Evolutionary conservation across 1,140 invertebrate genomes (phyloP).

Genomic region (Phenacoccus solenopsis): DNA sequence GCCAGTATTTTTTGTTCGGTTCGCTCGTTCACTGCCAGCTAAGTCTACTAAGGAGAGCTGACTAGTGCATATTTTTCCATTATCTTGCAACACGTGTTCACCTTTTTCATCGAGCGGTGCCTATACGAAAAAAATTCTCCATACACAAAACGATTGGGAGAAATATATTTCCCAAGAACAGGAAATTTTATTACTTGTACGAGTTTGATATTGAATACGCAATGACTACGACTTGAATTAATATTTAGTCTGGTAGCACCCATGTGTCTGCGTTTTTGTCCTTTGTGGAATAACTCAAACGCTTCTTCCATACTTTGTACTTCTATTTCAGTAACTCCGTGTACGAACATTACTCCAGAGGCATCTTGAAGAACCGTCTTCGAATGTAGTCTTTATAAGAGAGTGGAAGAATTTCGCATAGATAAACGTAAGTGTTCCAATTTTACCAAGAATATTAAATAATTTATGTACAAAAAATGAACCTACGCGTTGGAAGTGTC

Average conservation of each 20-base stretch:
- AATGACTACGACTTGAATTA: constrained; percentile 86
- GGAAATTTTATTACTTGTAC: constrained; percentile 56
- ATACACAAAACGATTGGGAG: background rate
- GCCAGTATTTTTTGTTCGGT: constrained; percentile 71
- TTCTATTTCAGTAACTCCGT: constrained; percentile 78
- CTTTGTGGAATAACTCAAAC: constrained; percentile 67
- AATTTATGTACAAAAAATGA: constrained; percentile 35
- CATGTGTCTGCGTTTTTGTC: constrained; percentile 70
- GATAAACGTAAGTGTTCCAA: too few relatives aligned
- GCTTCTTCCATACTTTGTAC: constrained; percentile 82
- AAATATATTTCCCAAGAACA: too few relatives aligned
- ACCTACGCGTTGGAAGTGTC: constrained; percentile 37
- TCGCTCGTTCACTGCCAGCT: constrained; percentile 83
- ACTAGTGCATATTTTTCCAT: constrained; percentile 51
- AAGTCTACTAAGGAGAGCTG: constrained; percentile 89
- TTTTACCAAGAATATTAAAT: too few relatives aligned
- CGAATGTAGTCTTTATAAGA: background rate
- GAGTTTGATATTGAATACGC: constrained; percentile 80
- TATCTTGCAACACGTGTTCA: constrained; percentile 45
- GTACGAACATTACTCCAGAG: constrained; percentile 77
- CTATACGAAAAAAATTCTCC: constrained; percentile 30
- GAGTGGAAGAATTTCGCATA: background rate
- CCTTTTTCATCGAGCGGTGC: constrained; percentile 60
- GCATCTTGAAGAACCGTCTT: constrained; percentile 66
- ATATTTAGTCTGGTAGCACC: constrained; percentile 80